Base-by-base conservation (phyloP, 2,797 vertebrate genomes). In the Parauchenoglanis ngamensis region DNA sequence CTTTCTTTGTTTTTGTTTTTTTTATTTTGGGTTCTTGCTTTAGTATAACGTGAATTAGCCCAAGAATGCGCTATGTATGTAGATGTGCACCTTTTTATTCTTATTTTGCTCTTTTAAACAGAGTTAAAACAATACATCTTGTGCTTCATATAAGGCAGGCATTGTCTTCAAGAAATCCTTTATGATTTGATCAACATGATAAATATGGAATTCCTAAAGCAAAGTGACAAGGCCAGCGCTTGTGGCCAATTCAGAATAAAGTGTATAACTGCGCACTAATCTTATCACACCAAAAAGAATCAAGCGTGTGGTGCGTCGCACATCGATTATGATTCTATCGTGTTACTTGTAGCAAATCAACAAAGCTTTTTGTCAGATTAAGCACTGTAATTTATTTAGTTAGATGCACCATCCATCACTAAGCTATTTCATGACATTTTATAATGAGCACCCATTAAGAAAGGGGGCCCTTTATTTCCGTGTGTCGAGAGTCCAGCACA, bases 1-100 rank as follows among this genome's bases (percentile, higher is more conserved):
- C 3, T 40, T 79, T 80, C 7, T 19, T 44, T 8, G 21, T 3
- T 57, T 49, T 46, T 46, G 40, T 40, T 31, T 46, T 85, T 63
- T 4, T 28, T 75, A 35, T 35, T 86, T 57, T 94, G 92, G 87
- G 85, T 94, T 93, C 93, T 94, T 93, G 94, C 40, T 94, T 90
- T 92, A 92, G 90, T 90, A 91, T 93, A 96, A 95, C 97, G 97
- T 98, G 96, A 96, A 96, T 97, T 97, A 96, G 96, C 96, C 95
- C 95, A 95, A 96, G 95, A 96, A 97, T 95, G 96, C 96, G 96
- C 96, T 96, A 95, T 95, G 96, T 96, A 94, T 96, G 96, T 97
- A 97, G 95, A 96, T 95, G 97, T 97, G 96, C 97, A 96, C 95
- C 91, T 94, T 95, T 95, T 73, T 83, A 3, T 93, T 94, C 93